Base-by-base conservation (phyloP, 2,113 vertebrate genomes). In the Toxostoma redivivum region DNA sequence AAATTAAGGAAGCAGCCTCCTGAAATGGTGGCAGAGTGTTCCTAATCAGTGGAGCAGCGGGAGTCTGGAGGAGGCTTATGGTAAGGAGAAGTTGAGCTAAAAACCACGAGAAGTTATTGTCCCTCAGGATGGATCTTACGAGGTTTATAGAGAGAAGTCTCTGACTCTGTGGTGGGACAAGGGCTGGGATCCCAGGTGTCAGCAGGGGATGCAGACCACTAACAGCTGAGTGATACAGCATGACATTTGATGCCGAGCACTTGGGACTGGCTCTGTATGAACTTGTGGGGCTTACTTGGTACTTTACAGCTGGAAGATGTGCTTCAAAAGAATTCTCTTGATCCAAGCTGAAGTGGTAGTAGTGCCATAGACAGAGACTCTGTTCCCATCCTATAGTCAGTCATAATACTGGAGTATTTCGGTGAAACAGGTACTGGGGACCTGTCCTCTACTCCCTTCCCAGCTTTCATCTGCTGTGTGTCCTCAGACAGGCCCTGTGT, bases 1-100 rank as follows among this genome's bases (percentile, higher is more conserved):
- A 53, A 92, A 90, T 37, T 48, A 48, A 90, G 70, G 80, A 94
- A 80, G 56, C 82, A 84, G 69, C 44, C 47, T 93, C 51, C 94
- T 86, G 80, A 78, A 86, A 71, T 67, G n/a, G 17, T 45, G 65
- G 15, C 8, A 15, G 58, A 47, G 38, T 58, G 58, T 83, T 77
- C 67, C 62, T 60, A 51, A 86, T 80, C 80, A 78, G 64, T 28
- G 42, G 47, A 82, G 79, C 58, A 38, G 42, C 5, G 1, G 72
- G 84, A 84, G 23, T 11, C 86, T 92, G 77, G 51, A 76, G 71
- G 51, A 92, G 30, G 37, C 35, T 64, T 25, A 67, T 2, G 48
- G 25, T 31, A 42, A 13, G 33, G 54, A 85, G 37, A 82, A 65
- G 7, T 8, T 37, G 25, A 28, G 48, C 35, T 87, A 33, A 80